Evolutionary conservation across 1,140 invertebrate genomes (phyloP).

Genomic region (Onthophagus taurus): DNA sequence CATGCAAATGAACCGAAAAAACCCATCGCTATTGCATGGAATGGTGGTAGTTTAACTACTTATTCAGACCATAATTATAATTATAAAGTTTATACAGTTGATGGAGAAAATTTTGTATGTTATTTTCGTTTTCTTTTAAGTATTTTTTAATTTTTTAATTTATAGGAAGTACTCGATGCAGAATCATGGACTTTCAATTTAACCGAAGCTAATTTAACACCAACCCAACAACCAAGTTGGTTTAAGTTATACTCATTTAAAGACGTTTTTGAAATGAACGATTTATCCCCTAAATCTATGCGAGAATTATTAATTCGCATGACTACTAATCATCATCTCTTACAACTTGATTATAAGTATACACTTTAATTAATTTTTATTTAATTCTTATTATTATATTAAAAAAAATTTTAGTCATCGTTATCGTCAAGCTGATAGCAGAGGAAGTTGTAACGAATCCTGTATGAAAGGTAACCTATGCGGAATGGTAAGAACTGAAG

Average conservation of each 20-base stretch:
- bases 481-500: too few species aligned
- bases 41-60: conserved; percentile 63
- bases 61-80: conserved; percentile 64
- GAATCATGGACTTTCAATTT: conserved; percentile 72
- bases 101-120: conserved; percentile 52
- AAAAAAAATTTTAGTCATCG: too few species aligned
- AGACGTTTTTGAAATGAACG: conserved; percentile 47
- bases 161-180: conserved; percentile 56
- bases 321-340: too few species aligned
- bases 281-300: conserved; percentile 39
- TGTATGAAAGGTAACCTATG: too few species aligned
- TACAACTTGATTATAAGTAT: too few species aligned
- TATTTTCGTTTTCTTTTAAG: not conserved
- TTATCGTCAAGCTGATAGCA: too few species aligned
- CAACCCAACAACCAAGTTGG: conserved; percentile 49
- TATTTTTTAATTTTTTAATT: conserved; percentile 2
- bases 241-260: conserved; percentile 58
- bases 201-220: conserved; percentile 58
- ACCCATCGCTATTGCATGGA: conserved; percentile 59
- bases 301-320: too few species aligned
- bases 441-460: too few species aligned
- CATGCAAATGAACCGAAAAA: conserved; percentile 20
- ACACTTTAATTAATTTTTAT: too few species aligned
- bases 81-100: conserved; percentile 64
- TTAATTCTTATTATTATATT: too few species aligned